phyloP scores from a whole-genome alignment of 2,888 invertebrate species.

The Serrognathus titanus region DNA sequence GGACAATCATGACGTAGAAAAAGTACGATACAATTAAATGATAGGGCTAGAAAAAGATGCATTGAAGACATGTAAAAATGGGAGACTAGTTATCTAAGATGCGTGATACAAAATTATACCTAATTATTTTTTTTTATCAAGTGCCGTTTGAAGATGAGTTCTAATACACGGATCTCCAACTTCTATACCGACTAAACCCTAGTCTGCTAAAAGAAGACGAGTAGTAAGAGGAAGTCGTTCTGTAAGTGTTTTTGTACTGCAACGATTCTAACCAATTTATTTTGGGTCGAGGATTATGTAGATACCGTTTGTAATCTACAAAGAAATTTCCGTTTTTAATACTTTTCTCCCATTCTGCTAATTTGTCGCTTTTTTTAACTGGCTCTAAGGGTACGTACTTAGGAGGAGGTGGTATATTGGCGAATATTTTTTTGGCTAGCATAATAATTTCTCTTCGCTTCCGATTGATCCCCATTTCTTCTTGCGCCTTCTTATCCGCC shows the following conservation, averaged over 20 bases:
- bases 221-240: constrained; percentile 25
- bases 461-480: constrained; percentile 42
- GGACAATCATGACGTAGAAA: neutral
- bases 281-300: constrained; percentile 29
- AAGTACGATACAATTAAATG: neutral
- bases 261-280: constrained; percentile 41
- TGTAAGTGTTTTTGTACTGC: constrained; percentile 43
- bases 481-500: constrained; percentile 43
- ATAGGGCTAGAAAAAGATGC: neutral
- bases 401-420: constrained; percentile 33
- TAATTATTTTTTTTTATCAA: neutral
- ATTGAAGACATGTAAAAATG: neutral
- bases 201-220: constrained; percentile 22
- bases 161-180: constrained; percentile 45
- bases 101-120: constrained; percentile 3
- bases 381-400: constrained; percentile 44
- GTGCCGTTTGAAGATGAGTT: neutral
- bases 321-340: constrained; percentile 46
- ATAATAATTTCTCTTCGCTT: constrained; percentile 40
- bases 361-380: constrained; percentile 44
- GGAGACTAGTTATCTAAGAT: neutral
- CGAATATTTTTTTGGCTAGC: constrained; percentile 37
- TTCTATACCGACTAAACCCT: constrained; percentile 45
- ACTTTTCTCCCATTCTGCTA: constrained; percentile 42
- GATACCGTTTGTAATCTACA: constrained; percentile 43